Evolutionary conservation across 2,888 invertebrate species (phyloP), one percentile per base, ranked within the genome.

Genomic region (Flexamia atlantica): DNA sequence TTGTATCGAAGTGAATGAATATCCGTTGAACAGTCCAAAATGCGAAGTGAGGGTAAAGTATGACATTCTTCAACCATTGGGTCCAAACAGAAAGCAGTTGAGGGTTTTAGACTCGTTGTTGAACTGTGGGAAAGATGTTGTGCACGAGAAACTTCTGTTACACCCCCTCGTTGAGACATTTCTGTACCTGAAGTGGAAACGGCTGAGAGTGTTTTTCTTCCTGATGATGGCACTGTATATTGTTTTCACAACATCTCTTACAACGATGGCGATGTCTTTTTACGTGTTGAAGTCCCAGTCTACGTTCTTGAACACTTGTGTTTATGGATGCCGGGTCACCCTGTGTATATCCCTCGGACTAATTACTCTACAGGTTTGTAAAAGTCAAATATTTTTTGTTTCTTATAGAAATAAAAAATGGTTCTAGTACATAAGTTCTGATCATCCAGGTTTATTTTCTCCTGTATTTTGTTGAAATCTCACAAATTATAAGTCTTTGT

Each of bases 111-210:
- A 92, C 87, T 91, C 92, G 0, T 87, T 93, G 0, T 87, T 93
- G 0, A 91, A 92, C 86, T 92, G 92, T 85, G 92, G 92, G 0
- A 92, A 92, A 81, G 90, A 91, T 88, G 90, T 91, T 81, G 90
- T 90, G 0, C 91, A 92, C 84, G 91, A 90, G 83, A 90, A 89
- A 46, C 87, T 93, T 0, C 89, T 93, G 0, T 90, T 93, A 0
- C 93, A 93, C 89, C 93, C 93, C 0, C 88, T 93, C 64, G 90
- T 92, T 1, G 92, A 93, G 88, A 92, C 92, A 85, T 93, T 93
- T 86, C 88, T 93, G 0, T 91, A 90, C 85, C 88, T 93, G 1
- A 93, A 93, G 89, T 93, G 93, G 93, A 91, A 91, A 82, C 92
- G 91, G 2, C 87, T 93, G 17, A 88, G 92, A 57, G 91, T 91